These are phyloP conservation scores for Drosophila melanica DNA, from an alignment of 1,140 invertebrate genomes.

Conservation along the genomic window DNA sequence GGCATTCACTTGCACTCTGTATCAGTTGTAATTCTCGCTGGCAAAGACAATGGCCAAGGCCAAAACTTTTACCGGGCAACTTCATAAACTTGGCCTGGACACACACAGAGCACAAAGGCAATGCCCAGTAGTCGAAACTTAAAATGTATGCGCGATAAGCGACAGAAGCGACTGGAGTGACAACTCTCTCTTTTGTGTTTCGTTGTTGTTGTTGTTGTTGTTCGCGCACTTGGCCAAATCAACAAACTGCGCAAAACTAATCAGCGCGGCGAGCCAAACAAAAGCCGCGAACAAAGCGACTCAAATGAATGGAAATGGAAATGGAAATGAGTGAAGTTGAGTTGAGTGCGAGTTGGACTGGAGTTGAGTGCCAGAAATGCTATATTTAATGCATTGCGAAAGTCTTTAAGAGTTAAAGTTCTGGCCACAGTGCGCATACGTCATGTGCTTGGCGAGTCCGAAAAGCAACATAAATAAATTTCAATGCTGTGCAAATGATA, in stretches of 20 bases:
- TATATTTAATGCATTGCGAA: neutral
- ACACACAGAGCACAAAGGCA: conserved; percentile 40
- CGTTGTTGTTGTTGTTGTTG: conserved; percentile 1
- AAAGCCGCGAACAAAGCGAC: conserved; percentile 48
- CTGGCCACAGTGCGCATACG: conserved; percentile 53
- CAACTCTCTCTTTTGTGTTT: conserved; percentile 37
- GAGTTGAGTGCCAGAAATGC: neutral
- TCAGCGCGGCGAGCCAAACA: conserved; percentile 62
- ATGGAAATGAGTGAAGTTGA: conserved; percentile 11
- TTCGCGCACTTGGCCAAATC: conserved; percentile 20
- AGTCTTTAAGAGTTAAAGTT: conserved; percentile 59
- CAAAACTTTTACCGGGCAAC: conserved; percentile 29
- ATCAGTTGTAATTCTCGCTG: conserved; percentile 55
- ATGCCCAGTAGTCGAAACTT: conserved; percentile 70
- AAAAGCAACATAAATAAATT: conserved; percentile 73
- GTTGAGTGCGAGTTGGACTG: no score
- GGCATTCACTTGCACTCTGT: conserved; percentile 69
- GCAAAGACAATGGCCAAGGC: conserved; percentile 41
- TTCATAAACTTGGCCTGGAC: conserved; percentile 47
- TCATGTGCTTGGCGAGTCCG: conserved; percentile 35
- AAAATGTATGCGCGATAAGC: conserved; percentile 66
- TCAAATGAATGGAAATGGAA: conserved; percentile 26
- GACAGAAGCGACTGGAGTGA: conserved; percentile 38
- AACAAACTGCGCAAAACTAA: conserved; percentile 64
- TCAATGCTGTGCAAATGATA: conserved; percentile 78